Base-by-base conservation (phyloP, 2,888 invertebrate genomes). In the Pristionchus mayeri region DNA sequence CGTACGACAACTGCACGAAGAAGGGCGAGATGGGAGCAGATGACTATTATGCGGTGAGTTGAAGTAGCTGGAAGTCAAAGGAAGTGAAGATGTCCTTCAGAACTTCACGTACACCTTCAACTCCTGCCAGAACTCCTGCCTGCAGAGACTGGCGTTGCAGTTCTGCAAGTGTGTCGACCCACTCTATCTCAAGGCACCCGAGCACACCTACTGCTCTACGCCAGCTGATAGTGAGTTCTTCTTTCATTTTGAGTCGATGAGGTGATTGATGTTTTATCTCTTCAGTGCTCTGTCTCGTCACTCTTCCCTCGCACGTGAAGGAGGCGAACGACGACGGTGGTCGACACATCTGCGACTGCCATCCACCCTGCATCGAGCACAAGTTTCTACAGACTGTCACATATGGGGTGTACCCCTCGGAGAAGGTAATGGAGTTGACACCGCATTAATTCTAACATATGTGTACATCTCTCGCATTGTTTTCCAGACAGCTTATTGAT, bases 281-380 rank as follows among this genome's bases (percentile, higher is more conserved):
- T 67, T 67, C 67, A 67, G 67, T 67, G 67, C 37, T 40, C 0
- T 67, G 67, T 21, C 67, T 67, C 40, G 37, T 67, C 67, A 67
- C 34, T 34, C 37, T 67, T 0, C 37, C 67, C n/a, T 67, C 67
- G 1, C 21, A 37, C 3, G 16, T 30, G 3, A 7, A 34, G 0
- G 37, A 37, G 9, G 21, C 67, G 7, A n/a, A 67, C 67, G 18
- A 13, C 2, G 37, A 16, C 3, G 18, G 37, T 16, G 67, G 67
- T 18, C 37, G 21, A n/a, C 37, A 21, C 4, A 37, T 67, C 30
- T 71, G 71, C 24, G 71, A 71, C 24, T 63, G 63, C 34, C 30
- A 63, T 34, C 63, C 63, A 6, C 16, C 63, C 16, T 63, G 63
- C 6, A 6, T 34, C 13, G 63, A 63, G 34, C 11, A 34, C 16